Percentiles rank a stretch among this genome's conserved stretches.
Conservation (phyloP, 2,888 invertebrate genomes). For the Metalampra italica region DNA sequence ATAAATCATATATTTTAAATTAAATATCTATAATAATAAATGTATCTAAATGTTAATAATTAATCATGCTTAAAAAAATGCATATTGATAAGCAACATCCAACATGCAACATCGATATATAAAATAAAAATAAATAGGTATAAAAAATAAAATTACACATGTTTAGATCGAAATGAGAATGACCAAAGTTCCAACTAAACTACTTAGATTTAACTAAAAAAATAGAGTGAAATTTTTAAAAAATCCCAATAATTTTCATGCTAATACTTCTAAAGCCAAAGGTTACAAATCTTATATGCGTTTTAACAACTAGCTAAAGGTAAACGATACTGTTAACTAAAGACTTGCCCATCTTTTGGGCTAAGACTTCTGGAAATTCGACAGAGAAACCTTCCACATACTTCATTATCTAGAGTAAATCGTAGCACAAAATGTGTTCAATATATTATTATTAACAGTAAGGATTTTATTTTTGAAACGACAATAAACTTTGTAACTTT, state of each 20-base stretch:
- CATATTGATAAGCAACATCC: conserved; percentile 61
- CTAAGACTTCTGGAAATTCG: too few species aligned
- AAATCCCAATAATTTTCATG: conserved; percentile 30
- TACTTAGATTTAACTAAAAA: conserved; percentile 7
- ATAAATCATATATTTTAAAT: background rate
- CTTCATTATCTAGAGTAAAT: too few species aligned
- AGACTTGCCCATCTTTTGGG: too few species aligned
- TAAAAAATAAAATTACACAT: too few species aligned
- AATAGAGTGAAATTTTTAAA: conserved; percentile 29
- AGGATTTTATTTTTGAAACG: too few species aligned
- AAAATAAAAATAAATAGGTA: too few species aligned
- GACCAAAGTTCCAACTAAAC: conserved; percentile 42
- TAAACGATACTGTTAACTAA: too few species aligned
- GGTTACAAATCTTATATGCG: background rate
- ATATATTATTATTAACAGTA: too few species aligned
- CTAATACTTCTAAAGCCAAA: conserved; percentile 18
- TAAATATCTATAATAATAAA: too few species aligned
- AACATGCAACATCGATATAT: conserved; percentile 68
- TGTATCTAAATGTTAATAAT: conserved; percentile 12
- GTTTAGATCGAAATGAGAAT: conserved; percentile 72
- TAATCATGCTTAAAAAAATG: conserved; percentile 64
- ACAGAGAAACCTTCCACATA: too few species aligned
- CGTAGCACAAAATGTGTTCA: too few species aligned
- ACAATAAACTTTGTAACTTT: background rate
- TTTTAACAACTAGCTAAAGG: too few species aligned